phyloP scores from a whole-genome alignment of 2,797 vertebrate species.

The Melanogrammus aeglefinus region DNA sequence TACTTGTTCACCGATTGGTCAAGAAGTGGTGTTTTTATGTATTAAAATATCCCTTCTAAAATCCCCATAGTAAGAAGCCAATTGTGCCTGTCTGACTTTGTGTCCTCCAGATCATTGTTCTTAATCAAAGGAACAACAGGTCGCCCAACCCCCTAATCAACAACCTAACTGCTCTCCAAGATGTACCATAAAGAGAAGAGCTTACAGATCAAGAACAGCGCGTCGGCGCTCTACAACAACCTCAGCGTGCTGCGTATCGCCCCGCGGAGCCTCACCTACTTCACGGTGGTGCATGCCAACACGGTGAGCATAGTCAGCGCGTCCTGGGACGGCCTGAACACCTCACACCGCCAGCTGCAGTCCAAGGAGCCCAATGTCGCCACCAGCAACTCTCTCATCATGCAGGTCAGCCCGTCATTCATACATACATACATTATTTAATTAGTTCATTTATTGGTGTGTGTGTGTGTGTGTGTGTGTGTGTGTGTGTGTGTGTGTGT shows the following conservation, averaged over 20 bases:
- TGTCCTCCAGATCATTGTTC: background rate
- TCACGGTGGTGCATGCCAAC: constrained; percentile 84
- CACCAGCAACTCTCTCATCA: constrained; percentile 82
- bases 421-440: background rate
- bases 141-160: background rate
- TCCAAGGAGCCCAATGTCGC: constrained; percentile 80
- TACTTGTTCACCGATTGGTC: background rate
- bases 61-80: background rate
- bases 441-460: background rate
- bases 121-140: background rate
- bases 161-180: background rate
- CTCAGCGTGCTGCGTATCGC: constrained; percentile 82
- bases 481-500: constrained; percentile 1
- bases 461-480: constrained; percentile 5
- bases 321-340: constrained; percentile 78
- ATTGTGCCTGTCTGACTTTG: background rate
- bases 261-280: constrained; percentile 74
- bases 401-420: constrained; percentile 75
- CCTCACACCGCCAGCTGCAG: constrained; percentile 87
- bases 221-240: constrained; percentile 89
- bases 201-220: constrained; percentile 82
- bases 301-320: constrained; percentile 85
- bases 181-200: constrained; percentile 87
- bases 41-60: too few species aligned
- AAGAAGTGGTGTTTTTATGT: background rate